phyloP scores from a whole-genome alignment of 2,113 vertebrate genomes.

The Cyanoderma ruficeps region DNA sequence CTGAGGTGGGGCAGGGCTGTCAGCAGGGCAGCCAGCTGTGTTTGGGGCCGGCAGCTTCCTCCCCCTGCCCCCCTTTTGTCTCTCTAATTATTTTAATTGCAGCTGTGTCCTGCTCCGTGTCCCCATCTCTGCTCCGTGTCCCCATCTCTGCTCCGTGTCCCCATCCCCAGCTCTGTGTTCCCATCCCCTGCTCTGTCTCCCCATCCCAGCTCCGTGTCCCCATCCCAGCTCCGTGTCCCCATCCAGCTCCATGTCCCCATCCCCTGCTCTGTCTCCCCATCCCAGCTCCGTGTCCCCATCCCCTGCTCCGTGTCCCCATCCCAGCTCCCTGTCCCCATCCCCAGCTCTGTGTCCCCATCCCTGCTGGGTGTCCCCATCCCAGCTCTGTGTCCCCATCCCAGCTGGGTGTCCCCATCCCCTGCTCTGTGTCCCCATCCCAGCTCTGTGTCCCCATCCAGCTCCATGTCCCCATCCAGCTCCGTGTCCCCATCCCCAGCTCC shows the following conservation, averaged over 20 bases:
- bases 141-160: neutral
- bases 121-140: neutral
- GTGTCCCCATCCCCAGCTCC: neutral
- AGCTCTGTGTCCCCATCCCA: no score
- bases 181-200: neutral
- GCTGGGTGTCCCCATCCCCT: neutral
- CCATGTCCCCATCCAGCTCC: neutral
- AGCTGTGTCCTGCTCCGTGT: neutral
- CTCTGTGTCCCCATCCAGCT: neutral
- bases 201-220: neutral
- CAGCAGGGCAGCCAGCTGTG: slow-evolving; percentile 40
- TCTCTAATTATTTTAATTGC: slow-evolving; percentile 59
- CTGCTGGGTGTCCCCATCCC: no score
- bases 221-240: neutral
- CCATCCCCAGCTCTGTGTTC: neutral
- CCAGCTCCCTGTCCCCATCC: no score
- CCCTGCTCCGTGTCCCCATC: no score
- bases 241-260: neutral
- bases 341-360: no score
- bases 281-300: no score
- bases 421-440: neutral
- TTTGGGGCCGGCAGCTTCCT: slow-evolving; percentile 54
- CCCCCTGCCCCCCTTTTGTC: slow-evolving; percentile 48
- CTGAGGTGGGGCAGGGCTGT: slow-evolving; percentile 50
- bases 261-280: neutral